Evolutionary conservation across 2,888 invertebrate species (phyloP).

Genomic region (Aradus depressus): DNA sequence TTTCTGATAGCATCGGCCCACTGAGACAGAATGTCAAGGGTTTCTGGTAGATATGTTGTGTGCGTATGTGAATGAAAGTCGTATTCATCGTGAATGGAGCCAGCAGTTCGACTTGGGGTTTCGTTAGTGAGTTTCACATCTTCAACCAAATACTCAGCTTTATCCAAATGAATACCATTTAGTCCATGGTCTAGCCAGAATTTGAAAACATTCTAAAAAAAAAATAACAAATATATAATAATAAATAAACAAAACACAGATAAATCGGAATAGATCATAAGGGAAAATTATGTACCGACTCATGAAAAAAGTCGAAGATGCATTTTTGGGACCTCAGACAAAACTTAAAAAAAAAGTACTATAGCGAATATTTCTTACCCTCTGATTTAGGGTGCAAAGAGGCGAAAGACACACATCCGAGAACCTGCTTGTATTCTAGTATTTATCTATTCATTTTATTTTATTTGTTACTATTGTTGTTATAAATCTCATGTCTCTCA

Average conservation of each 20-base stretch:
- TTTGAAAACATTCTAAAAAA: conserved; percentile 48
- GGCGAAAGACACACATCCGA: too few species aligned
- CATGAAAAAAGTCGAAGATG: too few species aligned
- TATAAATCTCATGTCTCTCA: too few species aligned
- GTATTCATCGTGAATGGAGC: conserved; percentile 45
- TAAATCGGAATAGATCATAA: too few species aligned
- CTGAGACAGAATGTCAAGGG: conserved; percentile 45
- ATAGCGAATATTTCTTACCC: too few species aligned
- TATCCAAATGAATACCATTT: conserved; percentile 64
- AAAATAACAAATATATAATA: not conserved
- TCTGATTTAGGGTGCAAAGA: too few species aligned
- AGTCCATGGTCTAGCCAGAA: conserved; percentile 67
- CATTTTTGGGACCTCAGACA: too few species aligned
- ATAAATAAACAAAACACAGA: conserved; percentile 1
- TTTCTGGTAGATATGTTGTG: conserved; percentile 53
- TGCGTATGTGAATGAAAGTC: conserved; percentile 51
- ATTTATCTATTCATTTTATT: too few species aligned
- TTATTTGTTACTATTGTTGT: too few species aligned
- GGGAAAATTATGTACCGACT: too few species aligned
- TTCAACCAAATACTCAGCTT: conserved; percentile 55
- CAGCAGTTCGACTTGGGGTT: conserved; percentile 30
- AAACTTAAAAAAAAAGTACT: too few species aligned
- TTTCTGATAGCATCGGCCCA: conserved; percentile 54
- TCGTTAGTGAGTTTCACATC: conserved; percentile 43
- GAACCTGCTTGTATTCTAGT: too few species aligned